A percentile compares a stretch with the other conserved stretches of the same genome.
Conservation (phyloP, 2,888 invertebrate genomes). For the Scaptomyza cyrtandrae region DNA sequence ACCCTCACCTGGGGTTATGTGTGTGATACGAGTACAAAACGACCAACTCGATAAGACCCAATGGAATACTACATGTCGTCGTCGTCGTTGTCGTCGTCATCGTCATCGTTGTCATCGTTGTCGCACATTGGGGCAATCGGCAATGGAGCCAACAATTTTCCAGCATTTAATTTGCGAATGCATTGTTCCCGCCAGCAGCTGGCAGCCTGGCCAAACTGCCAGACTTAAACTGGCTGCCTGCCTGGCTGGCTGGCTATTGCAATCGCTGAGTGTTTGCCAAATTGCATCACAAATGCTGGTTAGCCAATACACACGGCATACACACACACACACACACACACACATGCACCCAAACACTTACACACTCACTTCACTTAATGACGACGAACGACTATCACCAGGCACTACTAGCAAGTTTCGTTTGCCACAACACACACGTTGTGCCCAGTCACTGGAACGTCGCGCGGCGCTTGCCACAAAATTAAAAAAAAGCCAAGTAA, state of each 20-base stretch:
- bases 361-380: slow-evolving; percentile 52
- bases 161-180: slow-evolving; percentile 14
- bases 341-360: slow-evolving; percentile 25
- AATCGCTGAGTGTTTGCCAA: slow-evolving; percentile 67
- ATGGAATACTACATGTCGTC: slow-evolving; percentile 8
- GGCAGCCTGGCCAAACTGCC: slow-evolving; percentile 3
- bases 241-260: slow-evolving; percentile 48
- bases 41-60: slow-evolving; percentile 3
- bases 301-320: slow-evolving; percentile 39
- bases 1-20: no score
- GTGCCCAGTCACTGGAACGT: slow-evolving; percentile 56
- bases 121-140: slow-evolving; percentile 47
- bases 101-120: not conserved
- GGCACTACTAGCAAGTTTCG: slow-evolving; percentile 35
- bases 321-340: slow-evolving; percentile 18
- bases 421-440: slow-evolving; percentile 18
- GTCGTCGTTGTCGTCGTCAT: not conserved
- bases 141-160: slow-evolving; percentile 23
- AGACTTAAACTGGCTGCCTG: slow-evolving; percentile 19
- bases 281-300: slow-evolving; percentile 64
- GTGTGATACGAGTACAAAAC: no score
- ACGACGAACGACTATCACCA: slow-evolving; percentile 49
- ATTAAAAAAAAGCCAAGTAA: not conserved
- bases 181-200: slow-evolving; percentile 33
- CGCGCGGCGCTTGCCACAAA: slow-evolving; percentile 47